phyloP scores from a whole-genome alignment of 2,797 vertebrate genomes.

The Chaenodraco wilsoni region DNA sequence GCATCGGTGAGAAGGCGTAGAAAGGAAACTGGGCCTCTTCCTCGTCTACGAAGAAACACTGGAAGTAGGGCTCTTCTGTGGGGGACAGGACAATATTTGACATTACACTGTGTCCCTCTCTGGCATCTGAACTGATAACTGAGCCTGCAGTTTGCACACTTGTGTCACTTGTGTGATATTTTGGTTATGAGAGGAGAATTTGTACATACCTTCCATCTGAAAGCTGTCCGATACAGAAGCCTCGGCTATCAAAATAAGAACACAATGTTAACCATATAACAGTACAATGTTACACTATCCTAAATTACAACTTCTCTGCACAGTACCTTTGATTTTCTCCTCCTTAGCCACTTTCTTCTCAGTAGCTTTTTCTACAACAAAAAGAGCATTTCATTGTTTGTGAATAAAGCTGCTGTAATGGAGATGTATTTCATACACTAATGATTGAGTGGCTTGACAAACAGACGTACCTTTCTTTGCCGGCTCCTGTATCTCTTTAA shows the following conservation, averaged over 20 bases:
- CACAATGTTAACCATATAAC: conserved; percentile 21
- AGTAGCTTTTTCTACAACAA: conserved; percentile 59
- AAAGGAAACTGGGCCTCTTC: conserved; percentile 91
- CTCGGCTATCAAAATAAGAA: conserved; percentile 59
- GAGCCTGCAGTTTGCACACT: not conserved
- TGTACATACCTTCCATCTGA: conserved; percentile 73
- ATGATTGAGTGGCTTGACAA: not conserved
- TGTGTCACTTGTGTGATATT: conserved; percentile 10
- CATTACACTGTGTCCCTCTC: not conserved
- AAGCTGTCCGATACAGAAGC: conserved; percentile 69
- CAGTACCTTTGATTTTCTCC: conserved; percentile 71
- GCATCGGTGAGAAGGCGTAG: conserved; percentile 86
- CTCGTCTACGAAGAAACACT: conserved; percentile 95
- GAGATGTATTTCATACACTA: not conserved
- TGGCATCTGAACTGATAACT: not conserved
- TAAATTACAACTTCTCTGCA: not conserved
- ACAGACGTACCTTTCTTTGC: conserved; percentile 66
- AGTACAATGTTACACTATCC: not conserved
- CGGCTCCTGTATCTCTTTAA: conserved; percentile 68
- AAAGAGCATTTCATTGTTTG: not conserved
- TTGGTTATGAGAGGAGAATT: not conserved
- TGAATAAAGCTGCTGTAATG: not conserved
- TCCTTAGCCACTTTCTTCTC: conserved; percentile 71
- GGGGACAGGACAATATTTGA: not conserved
- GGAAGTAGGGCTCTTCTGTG: conserved; percentile 94